Evolutionary conservation across 2,113 vertebrate species (phyloP), one percentile per base, ranked within the genome.

Genomic region (Mormyrus lacerda): DNA sequence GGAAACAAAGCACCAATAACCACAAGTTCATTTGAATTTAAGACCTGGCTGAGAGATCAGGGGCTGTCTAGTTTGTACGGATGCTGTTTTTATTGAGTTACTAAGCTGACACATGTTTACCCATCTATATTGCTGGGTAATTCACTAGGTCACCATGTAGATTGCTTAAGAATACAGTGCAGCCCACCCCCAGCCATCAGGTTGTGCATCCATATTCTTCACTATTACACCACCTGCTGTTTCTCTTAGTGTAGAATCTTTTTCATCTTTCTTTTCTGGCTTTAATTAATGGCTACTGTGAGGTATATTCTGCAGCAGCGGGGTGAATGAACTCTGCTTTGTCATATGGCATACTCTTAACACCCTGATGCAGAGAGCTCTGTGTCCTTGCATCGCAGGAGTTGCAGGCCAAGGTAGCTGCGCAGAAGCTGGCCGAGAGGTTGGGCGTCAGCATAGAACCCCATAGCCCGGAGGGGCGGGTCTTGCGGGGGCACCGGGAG

Each of bases 391-490:
- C 82, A 91, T 93, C 93, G 93, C 93, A 98, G 98, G 97, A 97
- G 93, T 92, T 97, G 93, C 97, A 98, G 92, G 97, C 97, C 91
- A 98, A 96, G 92, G 92, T 97, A 82, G 97, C 97, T 89, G 97
- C 97, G 90, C 97, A 98, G 92, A 99, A 97, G 92, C 95, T 99
- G 93, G 95, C 96, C 19, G 95, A 97, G 93, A 96, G 95, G 91
- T 91, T 97, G 92, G 96, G 96, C 91, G 91, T 96, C 92, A 96
- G 95, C 93, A 97, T 97, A 95, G 94, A 93, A 92, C 96, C 91
- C 91, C 98, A 95, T 91, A 94, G 95, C 94, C 97, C 97, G 89
- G 97, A 98, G 88, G 94, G 95, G 5, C 94, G 95, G 90, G 91
- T 94, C 88, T 93, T 92, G 73, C 92, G 94, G 89, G 94, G 94